These are phyloP conservation scores for Lepilemur septentrionalis DNA, from an alignment of 2,797 vertebrate species.

Conservation along the genomic window DNA sequence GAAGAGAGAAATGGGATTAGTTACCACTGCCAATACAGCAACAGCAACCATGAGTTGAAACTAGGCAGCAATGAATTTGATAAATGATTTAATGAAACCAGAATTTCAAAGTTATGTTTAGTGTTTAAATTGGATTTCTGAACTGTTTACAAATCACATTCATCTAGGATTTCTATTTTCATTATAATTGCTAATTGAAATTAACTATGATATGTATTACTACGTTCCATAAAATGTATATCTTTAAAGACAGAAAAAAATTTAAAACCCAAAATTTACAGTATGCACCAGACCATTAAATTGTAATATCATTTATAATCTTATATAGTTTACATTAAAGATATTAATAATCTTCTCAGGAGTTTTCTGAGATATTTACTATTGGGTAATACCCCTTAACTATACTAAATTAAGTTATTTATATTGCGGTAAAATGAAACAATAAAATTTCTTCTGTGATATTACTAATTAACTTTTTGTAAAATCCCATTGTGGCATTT, in stretches of 20 bases:
- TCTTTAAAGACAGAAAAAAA: slow-evolving; percentile 19
- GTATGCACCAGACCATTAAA: neutral
- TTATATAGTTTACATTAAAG: slow-evolving; percentile 14
- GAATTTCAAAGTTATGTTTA: neutral
- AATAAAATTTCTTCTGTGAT: slow-evolving; percentile 21
- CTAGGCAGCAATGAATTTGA: neutral
- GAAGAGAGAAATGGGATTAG: neutral
- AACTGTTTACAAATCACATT: neutral
- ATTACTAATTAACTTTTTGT: neutral
- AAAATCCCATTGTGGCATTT: slow-evolving; percentile 45
- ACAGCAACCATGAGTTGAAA: neutral
- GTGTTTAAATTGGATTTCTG: neutral
- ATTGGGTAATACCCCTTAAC: neutral
- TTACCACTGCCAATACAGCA: neutral
- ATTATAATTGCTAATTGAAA: neutral
- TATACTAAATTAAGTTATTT: slow-evolving; percentile 26
- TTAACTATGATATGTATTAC: neutral
- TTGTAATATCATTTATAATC: neutral
- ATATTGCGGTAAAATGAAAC: slow-evolving; percentile 20
- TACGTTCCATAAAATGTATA: neutral
- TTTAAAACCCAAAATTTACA: neutral
- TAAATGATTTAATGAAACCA: neutral
- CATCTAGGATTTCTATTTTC: neutral
- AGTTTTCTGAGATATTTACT: slow-evolving; percentile 6
- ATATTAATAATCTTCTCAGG: neutral